Conservation (phyloP, 2,113 vertebrate genomes). For the Takifugu bimaculatus region DNA sequence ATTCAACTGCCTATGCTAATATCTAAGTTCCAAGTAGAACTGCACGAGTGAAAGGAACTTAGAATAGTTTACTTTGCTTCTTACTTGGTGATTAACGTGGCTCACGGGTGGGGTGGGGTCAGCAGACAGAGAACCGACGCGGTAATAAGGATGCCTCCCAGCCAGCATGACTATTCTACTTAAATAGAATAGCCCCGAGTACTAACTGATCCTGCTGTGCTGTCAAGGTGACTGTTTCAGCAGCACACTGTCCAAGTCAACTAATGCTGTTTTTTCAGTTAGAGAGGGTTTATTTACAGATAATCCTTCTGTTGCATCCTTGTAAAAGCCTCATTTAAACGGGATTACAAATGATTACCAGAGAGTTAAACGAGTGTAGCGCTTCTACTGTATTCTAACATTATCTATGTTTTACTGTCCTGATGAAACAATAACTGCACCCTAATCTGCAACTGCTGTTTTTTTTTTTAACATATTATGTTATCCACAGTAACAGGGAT, state of each 20-base stretch:
- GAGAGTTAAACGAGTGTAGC: no score
- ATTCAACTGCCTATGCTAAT: not conserved
- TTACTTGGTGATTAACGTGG: not conserved
- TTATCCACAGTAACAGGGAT: no score
- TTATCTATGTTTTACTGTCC: no score
- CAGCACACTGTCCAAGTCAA: not conserved
- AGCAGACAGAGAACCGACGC: not conserved
- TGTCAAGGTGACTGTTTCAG: not conserved
- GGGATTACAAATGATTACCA: no score
- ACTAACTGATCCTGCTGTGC: constrained; percentile 21
- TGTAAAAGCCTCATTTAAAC: no score
- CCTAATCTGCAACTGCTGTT: no score
- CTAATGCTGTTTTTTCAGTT: not conserved
- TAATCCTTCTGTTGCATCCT: no score
- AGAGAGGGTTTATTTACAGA: constrained; percentile 1
- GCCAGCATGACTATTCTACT: constrained; percentile 27
- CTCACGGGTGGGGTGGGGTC: not conserved
- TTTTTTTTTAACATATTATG: no score
- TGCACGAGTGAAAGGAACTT: not conserved
- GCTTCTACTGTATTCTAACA: no score
- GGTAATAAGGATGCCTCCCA: constrained; percentile 18
- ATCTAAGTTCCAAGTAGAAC: not conserved
- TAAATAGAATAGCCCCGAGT: constrained; percentile 25
- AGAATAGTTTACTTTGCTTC: not conserved
- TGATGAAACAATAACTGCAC: no score